Conservation (phyloP, 2,113 vertebrate species). For the Peromyscus maniculatus region DNA sequence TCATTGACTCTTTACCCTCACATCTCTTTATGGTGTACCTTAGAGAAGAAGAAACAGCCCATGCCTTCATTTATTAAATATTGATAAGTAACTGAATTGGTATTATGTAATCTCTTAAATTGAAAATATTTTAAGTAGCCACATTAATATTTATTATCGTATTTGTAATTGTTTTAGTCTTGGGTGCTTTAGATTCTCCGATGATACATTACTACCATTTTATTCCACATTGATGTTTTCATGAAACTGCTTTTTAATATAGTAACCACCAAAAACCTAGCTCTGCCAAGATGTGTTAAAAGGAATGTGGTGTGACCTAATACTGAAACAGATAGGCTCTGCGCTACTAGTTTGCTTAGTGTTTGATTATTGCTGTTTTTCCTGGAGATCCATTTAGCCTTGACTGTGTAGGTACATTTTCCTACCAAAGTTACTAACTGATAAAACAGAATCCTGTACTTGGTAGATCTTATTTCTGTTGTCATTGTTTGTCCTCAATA, state of each 20-base stretch:
- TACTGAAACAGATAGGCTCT: neutral
- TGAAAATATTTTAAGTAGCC: neutral
- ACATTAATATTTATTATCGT: constrained; percentile 3
- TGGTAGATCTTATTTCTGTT: neutral
- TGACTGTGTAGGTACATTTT: neutral
- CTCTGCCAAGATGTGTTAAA: neutral
- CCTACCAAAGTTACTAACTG: neutral
- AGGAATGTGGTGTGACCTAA: neutral
- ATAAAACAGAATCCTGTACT: neutral
- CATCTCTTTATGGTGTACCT: neutral
- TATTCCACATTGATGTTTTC: neutral
- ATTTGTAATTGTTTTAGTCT: neutral
- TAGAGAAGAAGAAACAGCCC: neutral
- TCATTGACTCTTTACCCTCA: neutral
- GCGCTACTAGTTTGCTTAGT: neutral
- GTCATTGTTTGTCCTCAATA: neutral
- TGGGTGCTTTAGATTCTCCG: neutral
- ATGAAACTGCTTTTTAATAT: neutral
- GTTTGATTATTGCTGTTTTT: neutral
- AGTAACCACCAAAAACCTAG: neutral
- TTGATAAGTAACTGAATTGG: neutral
- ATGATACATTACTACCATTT: neutral
- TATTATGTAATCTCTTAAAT: neutral
- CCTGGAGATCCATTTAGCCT: neutral
- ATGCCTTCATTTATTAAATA: neutral